Evolutionary conservation across 2,113 vertebrate genomes (phyloP), one percentile per base, ranked within the genome.

Genomic region (Mirza zaza): DNA sequence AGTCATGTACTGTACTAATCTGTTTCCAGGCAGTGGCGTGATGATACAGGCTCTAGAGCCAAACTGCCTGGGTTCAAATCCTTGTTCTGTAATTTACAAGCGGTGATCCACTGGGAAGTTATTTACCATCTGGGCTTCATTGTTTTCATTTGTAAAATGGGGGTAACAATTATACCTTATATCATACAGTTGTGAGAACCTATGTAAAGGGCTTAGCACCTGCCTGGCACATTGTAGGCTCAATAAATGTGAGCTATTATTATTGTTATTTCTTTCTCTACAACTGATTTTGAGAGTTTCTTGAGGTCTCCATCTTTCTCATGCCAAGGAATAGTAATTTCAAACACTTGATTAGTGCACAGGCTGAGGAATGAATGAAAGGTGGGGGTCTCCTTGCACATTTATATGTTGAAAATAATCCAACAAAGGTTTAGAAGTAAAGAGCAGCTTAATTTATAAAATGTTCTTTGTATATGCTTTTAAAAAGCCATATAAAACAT

Each of bases 11-110:
- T 76, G 10, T 45, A 73, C 80, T 50, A 42, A 61, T 55, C 57
- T 36, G 79, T 84, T 97, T 97, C 95, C 90, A 76, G 96, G 45
- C 92, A 96, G 59, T 23, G 45, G 50, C 3, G 1, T 76, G 42
- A 90, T 94, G 92, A 73, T 50, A 11, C 27, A 82, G 85, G 67
- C 55, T 85, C 23, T 80, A 50, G 32, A 87, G 68, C 29, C 67
- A 83, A 32, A 71, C 50, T 83, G 80, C 87, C 45, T 63, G 18
- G 63, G 57, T 95, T 93, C 83, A 96, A 80, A 94, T 79, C 42
- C 20, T 89, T 71, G 61, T 88, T 89, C 89, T 42, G 8, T 82
- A 79, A 61, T 73, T 82, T 75, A 23, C 25, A 83, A 57, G n/a
- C 13, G 76, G 34, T 75, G 36, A 39, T 71, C 55, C 20, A 11